Percentiles rank a stretch among this genome's conserved stretches.
phyloP scores from a whole-genome alignment of 2,113 vertebrate species.

The Thalassarche chlororhynchos region DNA sequence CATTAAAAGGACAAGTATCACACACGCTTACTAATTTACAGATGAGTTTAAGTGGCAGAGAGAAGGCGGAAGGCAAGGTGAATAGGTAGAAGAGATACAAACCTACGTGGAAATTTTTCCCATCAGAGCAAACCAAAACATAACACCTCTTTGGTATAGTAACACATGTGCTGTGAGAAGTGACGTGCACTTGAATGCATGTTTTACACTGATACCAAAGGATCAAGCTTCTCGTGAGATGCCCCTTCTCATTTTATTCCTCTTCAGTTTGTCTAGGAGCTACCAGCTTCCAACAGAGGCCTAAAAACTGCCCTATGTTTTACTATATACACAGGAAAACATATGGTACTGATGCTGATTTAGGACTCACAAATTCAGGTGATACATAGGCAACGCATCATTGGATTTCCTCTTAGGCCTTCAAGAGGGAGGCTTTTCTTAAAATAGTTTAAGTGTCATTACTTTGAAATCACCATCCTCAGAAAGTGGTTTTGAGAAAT shows the following conservation, averaged over 20 bases:
- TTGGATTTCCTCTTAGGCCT: background rate
- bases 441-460: background rate
- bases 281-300: background rate
- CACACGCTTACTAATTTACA: background rate
- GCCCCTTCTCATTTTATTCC: background rate
- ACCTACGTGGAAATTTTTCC: background rate
- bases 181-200: accelerated
- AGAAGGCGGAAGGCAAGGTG: background rate
- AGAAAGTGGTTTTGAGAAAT: background rate
- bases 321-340: background rate
- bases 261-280: background rate
- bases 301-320: background rate
- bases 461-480: background rate
- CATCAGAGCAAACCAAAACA: background rate
- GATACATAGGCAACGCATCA: accelerated
- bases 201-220: background rate
- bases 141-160: background rate
- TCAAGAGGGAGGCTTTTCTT: background rate
- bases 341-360: background rate
- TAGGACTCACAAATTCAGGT: background rate
- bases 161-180: background rate
- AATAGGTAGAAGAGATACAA: background rate
- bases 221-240: background rate
- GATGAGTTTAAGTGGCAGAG: background rate
- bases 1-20: background rate